Base-by-base conservation (phyloP, 2,797 vertebrate species). In the Phrynocephalus forsythii region DNA sequence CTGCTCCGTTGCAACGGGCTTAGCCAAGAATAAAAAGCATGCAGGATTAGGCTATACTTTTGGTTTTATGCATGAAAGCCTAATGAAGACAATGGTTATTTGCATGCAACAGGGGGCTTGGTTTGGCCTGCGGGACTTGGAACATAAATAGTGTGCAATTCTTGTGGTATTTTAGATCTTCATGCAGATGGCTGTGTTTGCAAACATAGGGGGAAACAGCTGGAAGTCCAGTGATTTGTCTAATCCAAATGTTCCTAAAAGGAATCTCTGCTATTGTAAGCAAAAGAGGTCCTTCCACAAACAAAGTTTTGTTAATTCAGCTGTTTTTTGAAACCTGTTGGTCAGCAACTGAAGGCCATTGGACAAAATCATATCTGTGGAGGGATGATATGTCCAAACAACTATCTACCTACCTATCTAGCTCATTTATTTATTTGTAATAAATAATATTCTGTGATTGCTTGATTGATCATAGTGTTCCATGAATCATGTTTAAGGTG, bases 231-330 rank as follows among this genome's bases (percentile, higher is more conserved):
- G 33, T 73, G 91, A 71, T 18, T 0, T 30, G 7, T 63, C 56
- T 90, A n/a, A 85, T 76, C 26, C 60, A 44, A 82, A 67, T 30
- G 78, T 81, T 66, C 56, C 44, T 38, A 20, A 68, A 76, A 85
- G 86, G 72, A 85, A 82, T 88, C 78, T 76, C 24, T 7, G 22
- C 22, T 86, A 86, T 44, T 86, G 2, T 6, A 85, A 92, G 76
- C 73, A 93, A 79, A 44, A 84, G 6, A 85, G 82, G 79, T 82
- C 63, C 69, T 93, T 92, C 83, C 10, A 84, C 30, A 30, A 92
- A 38, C 71, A 91, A 16, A 33, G 15, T 30, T 52, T 68, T 83
- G 63, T 69, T 83, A 60, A 75, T 75, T 87, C 81, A 83, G 73
- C 63, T 87, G 60, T 69, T 78, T 69, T 48, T 83, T 68, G 15